phyloP scores from a whole-genome alignment of 2,113 vertebrate genomes.

The Chloropsis cyanopogon region DNA sequence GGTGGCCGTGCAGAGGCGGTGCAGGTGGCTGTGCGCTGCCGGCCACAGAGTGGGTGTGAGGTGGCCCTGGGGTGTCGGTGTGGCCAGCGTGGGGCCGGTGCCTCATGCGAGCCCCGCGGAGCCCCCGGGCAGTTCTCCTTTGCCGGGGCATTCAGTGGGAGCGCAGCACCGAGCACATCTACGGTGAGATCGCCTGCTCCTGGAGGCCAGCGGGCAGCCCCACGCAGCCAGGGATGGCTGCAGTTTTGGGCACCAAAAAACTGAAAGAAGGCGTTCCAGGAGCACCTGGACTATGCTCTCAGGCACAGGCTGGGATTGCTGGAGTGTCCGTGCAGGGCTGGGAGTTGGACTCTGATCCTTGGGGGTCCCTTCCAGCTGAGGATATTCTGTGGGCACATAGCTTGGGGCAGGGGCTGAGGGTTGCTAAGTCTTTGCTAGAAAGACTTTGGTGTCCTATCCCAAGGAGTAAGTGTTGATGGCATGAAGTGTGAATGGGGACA shows the following conservation, averaged over 20 bases:
- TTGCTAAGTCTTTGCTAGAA: not conserved
- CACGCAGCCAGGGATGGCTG: too few relatives aligned
- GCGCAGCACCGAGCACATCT: conserved; percentile 85
- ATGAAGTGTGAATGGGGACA: not conserved
- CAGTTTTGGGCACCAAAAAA: not conserved
- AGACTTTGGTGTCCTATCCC: not conserved
- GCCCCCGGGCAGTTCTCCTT: conserved; percentile 88
- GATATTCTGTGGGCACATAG: not conserved
- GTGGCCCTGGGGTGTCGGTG: conserved; percentile 71
- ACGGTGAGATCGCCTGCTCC: conserved; percentile 84
- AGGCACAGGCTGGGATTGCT: not conserved
- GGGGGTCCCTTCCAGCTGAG: not conserved
- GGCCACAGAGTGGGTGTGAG: conserved; percentile 80
- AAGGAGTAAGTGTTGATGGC: not conserved
- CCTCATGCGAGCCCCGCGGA: conserved; percentile 74
- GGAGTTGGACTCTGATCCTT: not conserved
- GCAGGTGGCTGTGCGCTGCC: conserved; percentile 84
- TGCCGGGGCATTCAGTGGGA: conserved; percentile 80
- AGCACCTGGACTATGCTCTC: too few relatives aligned
- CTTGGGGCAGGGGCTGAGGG: not conserved
- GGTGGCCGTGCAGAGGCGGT: too few relatives aligned
- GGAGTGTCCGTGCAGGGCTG: not conserved
- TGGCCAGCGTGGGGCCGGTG: conserved; percentile 79
- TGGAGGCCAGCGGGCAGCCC: conserved; percentile 78
- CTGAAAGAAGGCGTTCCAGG: not conserved